Base-by-base conservation (phyloP, 2,797 vertebrate species). In the Ctenopoma multispine region DNA sequence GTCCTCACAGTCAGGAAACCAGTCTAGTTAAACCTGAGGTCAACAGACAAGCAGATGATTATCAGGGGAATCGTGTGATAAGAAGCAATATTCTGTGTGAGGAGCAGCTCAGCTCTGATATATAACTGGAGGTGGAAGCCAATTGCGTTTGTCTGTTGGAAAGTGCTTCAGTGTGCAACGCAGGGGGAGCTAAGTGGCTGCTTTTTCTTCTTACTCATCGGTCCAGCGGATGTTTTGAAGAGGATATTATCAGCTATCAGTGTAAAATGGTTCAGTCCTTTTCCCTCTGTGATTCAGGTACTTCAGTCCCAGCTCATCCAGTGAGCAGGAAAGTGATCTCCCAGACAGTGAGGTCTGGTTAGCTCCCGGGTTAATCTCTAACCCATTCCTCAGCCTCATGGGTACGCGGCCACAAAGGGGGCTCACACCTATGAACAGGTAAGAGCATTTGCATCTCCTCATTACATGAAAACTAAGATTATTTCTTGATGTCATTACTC, bases 381-480 rank as follows among this genome's bases (percentile, higher is more conserved):
- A 94, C 49, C 75, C 88, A 0, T 92, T 94, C 14, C 81, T 93
- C 40, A 79, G 88, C 72, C 56, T 94, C 4, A 66, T 85, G 24
- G 85, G 82, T 44, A 24, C 86, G 48, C 90, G 93, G 51, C 74
- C 90, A 7, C 87, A 89, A 38, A 84, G 90, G 20, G 86, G 84
- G 56, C 87, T 88, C 74, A 56, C 80, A 61, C 88, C 92, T 40
- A 59, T 79, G 59, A 92, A 94, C 86, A 95, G 95, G 94, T 96
- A 89, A 51, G 7, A n/a, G 20, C 15, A 12, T 38, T 50, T 0
- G 7, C 41, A n/a, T 38, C 47, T 51, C 12, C 7, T 13, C 8
- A 18, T 27, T 46, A 31, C 9, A 10, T 15, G 0, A 21, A 10
- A 15, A 36, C 18, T 7, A 15, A 0, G 4, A 21, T 4, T 27